Evolutionary conservation across 2,113 vertebrate species (phyloP), one percentile per base, ranked within the genome.

Genomic region (Proterorhinus semilunaris): DNA sequence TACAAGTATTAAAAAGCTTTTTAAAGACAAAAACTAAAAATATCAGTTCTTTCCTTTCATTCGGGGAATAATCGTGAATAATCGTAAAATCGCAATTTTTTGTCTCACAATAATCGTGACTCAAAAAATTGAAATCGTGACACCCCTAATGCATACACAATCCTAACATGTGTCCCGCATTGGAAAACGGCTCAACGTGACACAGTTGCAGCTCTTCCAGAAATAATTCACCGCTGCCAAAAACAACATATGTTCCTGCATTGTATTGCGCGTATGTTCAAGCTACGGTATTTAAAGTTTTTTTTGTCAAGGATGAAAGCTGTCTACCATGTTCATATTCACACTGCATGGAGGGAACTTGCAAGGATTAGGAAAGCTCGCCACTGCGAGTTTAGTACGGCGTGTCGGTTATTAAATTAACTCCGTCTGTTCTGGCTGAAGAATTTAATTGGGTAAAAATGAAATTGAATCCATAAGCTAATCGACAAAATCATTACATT

Each of bases 141-240:
- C n/a, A n/a, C n/a, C n/a, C n/a, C n/a, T 63, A 72, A 57, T 81
- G 74, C 70, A n/a, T 0, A 0, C 64, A 51, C 48, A 50, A 55
- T 63, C 68, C 69, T 16, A 17, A 45, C 53, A 42, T 48, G 67
- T 75, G 63, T 71, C 63, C 47, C 17, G 75, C 68, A 47, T 65
- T 21, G 68, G 69, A 16, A 7, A 36, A 62, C 43, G 10, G 66
- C 61, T 66, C 75, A 71, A 68, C 74, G 71, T 76, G 72, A 83
- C 71, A 82, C 69, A 74, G 66, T 74, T 69, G 67, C 69, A 65
- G 58, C 72, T 81, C 66, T 65, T 69, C 68, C 55, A 69, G 72
- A 75, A 79, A 68, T n/a, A 78, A 81, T 78, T 62, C 54, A 47
- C 45, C 5, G 5, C 54, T 62, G 71, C 78, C 68, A 81, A 74